Evolutionary conservation across 2,888 invertebrate genomes (phyloP).

Genomic region (Ferdinandea cuprea): DNA sequence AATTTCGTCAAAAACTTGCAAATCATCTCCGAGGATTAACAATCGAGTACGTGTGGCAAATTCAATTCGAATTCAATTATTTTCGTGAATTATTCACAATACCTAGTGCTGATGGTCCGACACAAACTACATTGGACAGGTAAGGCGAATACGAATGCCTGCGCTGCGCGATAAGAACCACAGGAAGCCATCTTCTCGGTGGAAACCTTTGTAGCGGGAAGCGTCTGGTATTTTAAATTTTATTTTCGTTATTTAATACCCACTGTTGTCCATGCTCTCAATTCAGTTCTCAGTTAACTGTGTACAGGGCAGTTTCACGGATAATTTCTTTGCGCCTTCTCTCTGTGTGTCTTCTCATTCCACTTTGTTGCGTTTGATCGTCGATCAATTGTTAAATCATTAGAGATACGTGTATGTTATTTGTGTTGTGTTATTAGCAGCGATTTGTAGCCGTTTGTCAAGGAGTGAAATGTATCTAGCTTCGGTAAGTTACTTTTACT

Average conservation of each 20-base stretch:
- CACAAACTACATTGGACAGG: not conserved
- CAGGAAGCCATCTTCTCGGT: conserved; percentile 9
- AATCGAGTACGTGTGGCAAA: not conserved
- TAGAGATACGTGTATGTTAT: not conserved
- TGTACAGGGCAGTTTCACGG: conserved; percentile 54
- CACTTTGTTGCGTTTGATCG: not conserved
- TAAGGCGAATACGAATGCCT: not conserved
- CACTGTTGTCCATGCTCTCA: conserved; percentile 43
- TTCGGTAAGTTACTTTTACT: conserved; percentile 51
- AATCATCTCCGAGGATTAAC: conserved; percentile 6
- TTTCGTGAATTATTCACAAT: conserved; percentile 50
- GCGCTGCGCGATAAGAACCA: conserved; percentile 16
- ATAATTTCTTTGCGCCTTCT: conserved; percentile 8
- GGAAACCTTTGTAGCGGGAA: conserved; percentile 13
- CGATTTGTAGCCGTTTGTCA: not conserved
- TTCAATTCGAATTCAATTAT: conserved; percentile 19
- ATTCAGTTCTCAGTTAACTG: conserved; percentile 64
- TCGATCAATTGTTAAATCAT: not conserved
- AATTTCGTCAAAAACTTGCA: not conserved
- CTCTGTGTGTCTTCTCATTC: conserved; percentile 1
- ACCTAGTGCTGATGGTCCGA: not conserved
- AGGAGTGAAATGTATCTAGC: conserved; percentile 43
- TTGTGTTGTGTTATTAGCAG: not conserved
- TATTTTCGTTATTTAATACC: conserved; percentile 68
- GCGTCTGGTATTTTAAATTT: conserved; percentile 12